Evolutionary conservation across 2,113 vertebrate genomes (phyloP).

Genomic region (Nibea albiflora): DNA sequence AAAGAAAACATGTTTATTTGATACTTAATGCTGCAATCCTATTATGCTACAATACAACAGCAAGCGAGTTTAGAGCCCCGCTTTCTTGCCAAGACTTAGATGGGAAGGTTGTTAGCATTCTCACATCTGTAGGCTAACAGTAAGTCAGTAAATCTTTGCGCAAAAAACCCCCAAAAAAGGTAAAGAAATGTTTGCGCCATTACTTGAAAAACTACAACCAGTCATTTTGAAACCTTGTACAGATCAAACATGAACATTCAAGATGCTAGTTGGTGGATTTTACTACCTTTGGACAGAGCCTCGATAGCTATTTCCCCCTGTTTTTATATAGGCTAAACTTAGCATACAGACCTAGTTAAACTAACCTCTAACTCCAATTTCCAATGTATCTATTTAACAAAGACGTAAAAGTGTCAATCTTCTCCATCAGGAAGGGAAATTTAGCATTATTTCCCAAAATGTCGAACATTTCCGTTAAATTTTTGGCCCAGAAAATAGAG

Average conservation of each 20-base stretch:
- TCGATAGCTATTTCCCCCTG: too few species aligned
- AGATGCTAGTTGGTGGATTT: not conserved
- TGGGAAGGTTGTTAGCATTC: not conserved
- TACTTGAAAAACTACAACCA: too few species aligned
- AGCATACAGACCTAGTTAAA: not conserved
- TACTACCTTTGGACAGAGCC: not conserved
- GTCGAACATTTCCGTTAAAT: not conserved
- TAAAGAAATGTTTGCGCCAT: too few species aligned
- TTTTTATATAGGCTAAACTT: not conserved
- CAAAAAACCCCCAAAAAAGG: not conserved
- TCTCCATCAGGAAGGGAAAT: not conserved
- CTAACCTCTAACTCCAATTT: not conserved
- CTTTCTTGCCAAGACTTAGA: not conserved
- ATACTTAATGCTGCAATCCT: conserved; percentile 26
- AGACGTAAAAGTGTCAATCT: not conserved
- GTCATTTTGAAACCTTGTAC: too few species aligned
- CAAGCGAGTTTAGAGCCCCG: not conserved
- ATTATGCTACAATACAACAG: not conserved
- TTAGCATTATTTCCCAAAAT: not conserved
- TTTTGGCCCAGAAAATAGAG: not conserved
- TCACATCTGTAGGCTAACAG: not conserved
- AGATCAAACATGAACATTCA: too few species aligned
- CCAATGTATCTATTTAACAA: not conserved
- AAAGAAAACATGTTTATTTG: conserved; percentile 49
- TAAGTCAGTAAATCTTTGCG: not conserved